Conservation (phyloP, 2,888 invertebrate species). For the Augiades crinisus region DNA sequence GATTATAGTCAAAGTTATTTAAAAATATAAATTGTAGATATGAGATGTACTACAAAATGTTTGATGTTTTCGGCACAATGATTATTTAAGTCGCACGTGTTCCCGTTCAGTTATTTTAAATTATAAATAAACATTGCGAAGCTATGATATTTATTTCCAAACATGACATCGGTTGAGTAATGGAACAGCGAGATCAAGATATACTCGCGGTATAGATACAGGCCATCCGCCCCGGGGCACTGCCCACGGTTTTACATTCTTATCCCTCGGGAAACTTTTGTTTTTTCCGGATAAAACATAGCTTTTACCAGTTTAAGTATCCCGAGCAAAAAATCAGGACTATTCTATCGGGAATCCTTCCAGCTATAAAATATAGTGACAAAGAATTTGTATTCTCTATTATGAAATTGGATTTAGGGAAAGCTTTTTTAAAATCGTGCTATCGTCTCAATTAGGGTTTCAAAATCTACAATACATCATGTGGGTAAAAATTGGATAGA, state of each 20-base stretch:
- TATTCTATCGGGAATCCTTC: background rate
- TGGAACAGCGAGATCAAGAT: conserved; percentile 19
- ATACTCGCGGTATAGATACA: conserved; percentile 18
- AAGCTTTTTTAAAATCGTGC: no score
- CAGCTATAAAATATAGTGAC: background rate
- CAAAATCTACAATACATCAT: no score
- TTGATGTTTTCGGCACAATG: no score
- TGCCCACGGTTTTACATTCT: conserved; percentile 25
- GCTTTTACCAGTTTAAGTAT: conserved; percentile 15
- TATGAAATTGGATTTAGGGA: background rate
- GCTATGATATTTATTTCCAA: background rate
- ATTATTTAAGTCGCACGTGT: background rate
- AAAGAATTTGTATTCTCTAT: background rate
- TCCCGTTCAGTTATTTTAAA: background rate
- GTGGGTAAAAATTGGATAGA: no score
- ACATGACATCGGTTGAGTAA: conserved; percentile 5
- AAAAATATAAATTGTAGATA: no score
- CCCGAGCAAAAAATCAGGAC: conserved; percentile 5
- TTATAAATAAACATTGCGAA: background rate
- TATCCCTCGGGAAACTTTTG: conserved; percentile 28
- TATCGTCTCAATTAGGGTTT: no score
- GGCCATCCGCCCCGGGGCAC: conserved; percentile 20
- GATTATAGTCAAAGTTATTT: conserved; percentile 54
- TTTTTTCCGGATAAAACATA: conserved; percentile 25
- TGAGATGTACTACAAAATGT: no score